Base-by-base conservation (phyloP, 2,888 invertebrate species). In the Folsomia candida region DNA sequence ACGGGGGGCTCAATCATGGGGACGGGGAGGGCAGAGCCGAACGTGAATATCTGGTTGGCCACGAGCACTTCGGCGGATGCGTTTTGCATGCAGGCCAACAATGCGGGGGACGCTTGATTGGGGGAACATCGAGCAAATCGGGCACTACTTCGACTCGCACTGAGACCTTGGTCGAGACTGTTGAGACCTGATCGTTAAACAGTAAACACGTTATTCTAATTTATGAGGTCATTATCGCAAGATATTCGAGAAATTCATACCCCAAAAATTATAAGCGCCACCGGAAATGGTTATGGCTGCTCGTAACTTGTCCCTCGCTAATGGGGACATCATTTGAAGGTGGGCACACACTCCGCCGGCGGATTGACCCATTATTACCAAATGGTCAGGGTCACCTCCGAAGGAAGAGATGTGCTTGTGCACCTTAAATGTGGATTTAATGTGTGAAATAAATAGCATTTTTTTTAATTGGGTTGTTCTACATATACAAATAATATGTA, bases 201-300 rank as follows among this genome's bases (percentile, higher is more conserved):
- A n/a, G n/a, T n/a, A n/a, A n/a, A n/a, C n/a, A n/a, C n/a, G n/a
- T n/a, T n/a, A n/a, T n/a, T n/a, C n/a, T n/a, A n/a, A n/a, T n/a
- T n/a, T n/a, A n/a, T n/a, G n/a, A n/a, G n/a, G n/a, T n/a, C n/a
- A n/a, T n/a, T n/a, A n/a, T n/a, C n/a, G 68, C n/a, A n/a, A n/a
- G n/a, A n/a, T n/a, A n/a, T n/a, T n/a, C n/a, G n/a, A n/a, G n/a
- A n/a, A n/a, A n/a, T n/a, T n/a, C 20, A 75, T 24, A 1, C 73
- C 72, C 77, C 77, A 77, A 27, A 71, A 69, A 61, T 75, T 70
- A 51, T 68, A 68, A 4, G 74, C 76, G 2, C 69, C 64, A 0
- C 71, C 72, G 59, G 71, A 71, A 28, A 75, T 65, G 1, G 68
- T 51, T 18, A 72, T 69, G 0, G 74, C 77, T 14, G 28, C 62